Conservation (phyloP, 2,113 vertebrate species). For the Elachura formosa region DNA sequence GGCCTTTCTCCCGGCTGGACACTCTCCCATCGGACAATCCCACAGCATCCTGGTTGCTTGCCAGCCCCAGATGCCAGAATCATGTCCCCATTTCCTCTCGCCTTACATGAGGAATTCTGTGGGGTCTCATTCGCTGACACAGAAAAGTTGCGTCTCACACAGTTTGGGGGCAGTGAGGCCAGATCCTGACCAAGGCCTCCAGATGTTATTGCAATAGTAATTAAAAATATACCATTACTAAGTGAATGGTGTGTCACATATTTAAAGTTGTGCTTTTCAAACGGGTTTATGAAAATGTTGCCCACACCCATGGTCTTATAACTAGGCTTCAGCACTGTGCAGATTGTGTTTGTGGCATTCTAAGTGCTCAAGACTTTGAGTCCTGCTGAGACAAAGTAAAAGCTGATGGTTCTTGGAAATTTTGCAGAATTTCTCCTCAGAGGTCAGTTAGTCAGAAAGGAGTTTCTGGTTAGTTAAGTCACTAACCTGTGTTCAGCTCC, state of each 20-base stretch:
- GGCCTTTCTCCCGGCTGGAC: slow-evolving; percentile 16
- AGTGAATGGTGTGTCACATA: background rate
- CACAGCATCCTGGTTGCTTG: background rate
- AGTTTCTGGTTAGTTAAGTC: background rate
- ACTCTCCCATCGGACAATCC: background rate
- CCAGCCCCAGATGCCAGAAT: slow-evolving; percentile 43
- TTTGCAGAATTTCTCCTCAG: background rate
- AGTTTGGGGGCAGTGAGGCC: background rate
- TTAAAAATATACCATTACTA: background rate
- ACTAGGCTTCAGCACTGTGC: fast-evolving
- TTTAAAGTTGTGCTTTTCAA: background rate
- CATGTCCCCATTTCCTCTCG: slow-evolving; percentile 39
- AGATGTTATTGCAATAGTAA: slow-evolving; percentile 22
- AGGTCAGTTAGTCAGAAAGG: background rate
- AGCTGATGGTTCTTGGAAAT: background rate
- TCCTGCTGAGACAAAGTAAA: background rate
- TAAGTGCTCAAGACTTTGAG: background rate
- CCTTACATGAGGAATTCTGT: background rate
- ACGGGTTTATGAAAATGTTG: background rate
- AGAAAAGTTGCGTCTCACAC: background rate
- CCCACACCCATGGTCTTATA: background rate
- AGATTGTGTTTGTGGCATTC: background rate
- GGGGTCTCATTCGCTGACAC: background rate
- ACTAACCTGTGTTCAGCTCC: background rate
- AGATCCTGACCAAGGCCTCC: background rate